Base-by-base conservation (phyloP, 2,113 vertebrate species). In the Nibea coibor region DNA sequence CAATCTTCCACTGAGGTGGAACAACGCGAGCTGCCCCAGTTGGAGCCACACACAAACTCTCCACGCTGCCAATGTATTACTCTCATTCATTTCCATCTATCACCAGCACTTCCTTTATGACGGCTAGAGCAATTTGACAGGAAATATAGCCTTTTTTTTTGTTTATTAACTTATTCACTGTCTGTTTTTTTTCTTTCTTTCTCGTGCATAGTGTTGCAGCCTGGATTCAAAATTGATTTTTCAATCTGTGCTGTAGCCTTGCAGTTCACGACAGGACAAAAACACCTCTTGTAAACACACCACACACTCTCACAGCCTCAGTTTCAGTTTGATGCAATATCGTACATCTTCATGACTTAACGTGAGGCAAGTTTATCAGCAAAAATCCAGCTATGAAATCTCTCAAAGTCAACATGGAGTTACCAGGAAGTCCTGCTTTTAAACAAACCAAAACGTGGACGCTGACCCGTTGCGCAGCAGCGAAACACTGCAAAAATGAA, bases 1-100 rank as follows among this genome's bases (percentile, higher is more conserved):
- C 82, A 87, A 89, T 89, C 88, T 82, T 87, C 85, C 82, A 77
- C 58, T 80, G 82, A 87, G 80, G 79, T 89, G 85, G 82, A 89
- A 89, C 79, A 80, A 58, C 71, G 35, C 51, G n/a, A 57, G 72
- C 68, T 61, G 88, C 53, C 72, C 75, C 79, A 71, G 20, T 82
- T 70, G 58, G 63, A 70, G 63, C 64, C 24, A 22, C 63, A 43
- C 42, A 72, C 35, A 67, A 26, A 42, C 72, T 56, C 42, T 66
- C 19, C 50, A 20, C 4, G 28, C 11, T 54, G 65, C 71, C 66
- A 72, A 42, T 58, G 61, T 58, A 35, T 72, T 75, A 67, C 75
- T 39, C 57, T 51, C 71, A 31, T 71, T 76, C 72, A 82, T 75
- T 84, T 70, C 71, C 72, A 82, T 76, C 28, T 26, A 59, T 82